Conservation (phyloP, 2,888 invertebrate species). For the Caradrina clavipalpis region DNA sequence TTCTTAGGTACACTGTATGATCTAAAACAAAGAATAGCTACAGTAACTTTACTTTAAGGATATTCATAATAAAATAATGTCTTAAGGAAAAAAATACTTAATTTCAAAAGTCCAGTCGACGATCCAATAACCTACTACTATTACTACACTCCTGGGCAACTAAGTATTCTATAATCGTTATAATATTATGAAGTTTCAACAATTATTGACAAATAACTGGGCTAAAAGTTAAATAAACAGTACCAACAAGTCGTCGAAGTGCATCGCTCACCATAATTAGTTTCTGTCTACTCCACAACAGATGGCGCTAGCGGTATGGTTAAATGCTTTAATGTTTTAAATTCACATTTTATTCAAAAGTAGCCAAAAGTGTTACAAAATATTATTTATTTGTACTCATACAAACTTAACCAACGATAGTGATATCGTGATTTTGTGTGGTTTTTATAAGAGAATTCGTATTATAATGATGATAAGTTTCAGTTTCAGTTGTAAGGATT, state of each 20-base stretch:
- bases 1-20: too few relatives aligned
- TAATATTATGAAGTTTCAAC: neutral
- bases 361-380: neutral
- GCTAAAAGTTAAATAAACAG: too few relatives aligned
- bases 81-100: too few relatives aligned
- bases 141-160: neutral
- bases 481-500: neutral
- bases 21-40: too few relatives aligned
- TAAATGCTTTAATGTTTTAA: neutral
- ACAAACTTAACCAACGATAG: neutral
- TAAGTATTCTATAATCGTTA: neutral
- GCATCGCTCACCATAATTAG: conserved; percentile 7
- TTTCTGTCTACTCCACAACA: conserved; percentile 76
- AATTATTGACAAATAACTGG: neutral
- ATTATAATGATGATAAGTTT: neutral
- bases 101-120: too few relatives aligned
- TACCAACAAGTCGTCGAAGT: neutral
- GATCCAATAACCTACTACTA: neutral
- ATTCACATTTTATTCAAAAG: neutral
- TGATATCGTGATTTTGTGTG: neutral
- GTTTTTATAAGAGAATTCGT: conserved; percentile 1
- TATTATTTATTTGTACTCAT: neutral
- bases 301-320: conserved; percentile 77
- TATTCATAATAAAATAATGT: too few relatives aligned
- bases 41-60: too few relatives aligned